Conservation (phyloP, 2,113 vertebrate species). For the Xenopus borealis region DNA sequence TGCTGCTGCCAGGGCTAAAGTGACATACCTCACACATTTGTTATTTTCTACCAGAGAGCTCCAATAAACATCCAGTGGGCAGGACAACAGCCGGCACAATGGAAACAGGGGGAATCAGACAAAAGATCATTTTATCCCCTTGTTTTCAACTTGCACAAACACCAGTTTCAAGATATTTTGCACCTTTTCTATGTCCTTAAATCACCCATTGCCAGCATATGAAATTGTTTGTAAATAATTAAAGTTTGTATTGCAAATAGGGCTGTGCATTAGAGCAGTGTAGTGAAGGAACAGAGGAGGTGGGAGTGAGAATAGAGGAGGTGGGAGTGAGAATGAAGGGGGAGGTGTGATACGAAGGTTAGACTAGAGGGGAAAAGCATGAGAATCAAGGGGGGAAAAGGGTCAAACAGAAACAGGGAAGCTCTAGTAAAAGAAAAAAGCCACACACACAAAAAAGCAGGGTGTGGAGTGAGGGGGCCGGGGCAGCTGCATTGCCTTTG, state of each 20-base stretch:
- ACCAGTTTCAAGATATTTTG: background rate
- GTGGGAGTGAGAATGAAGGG: constrained; percentile 9
- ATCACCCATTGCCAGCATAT: constrained; percentile 19
- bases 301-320: constrained; percentile 9
- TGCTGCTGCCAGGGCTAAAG: background rate
- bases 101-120: constrained; percentile 3
- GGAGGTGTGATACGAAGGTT: constrained; percentile 6
- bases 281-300: background rate
- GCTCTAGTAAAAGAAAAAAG: background rate
- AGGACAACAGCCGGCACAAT: constrained; percentile 14
- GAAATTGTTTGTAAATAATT: constrained; percentile 11
- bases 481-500: constrained; percentile 37
- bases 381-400: background rate
- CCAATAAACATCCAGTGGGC: background rate
- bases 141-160: constrained; percentile 14
- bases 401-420: background rate
- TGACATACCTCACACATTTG: background rate
- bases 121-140: constrained; percentile 22
- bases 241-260: constrained; percentile 11
- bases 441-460: background rate
- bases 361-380: constrained; percentile 4
- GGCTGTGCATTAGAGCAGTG: background rate
- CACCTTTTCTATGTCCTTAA: constrained; percentile 31
- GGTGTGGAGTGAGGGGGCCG: constrained; percentile 13
- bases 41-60: background rate